Evolutionary conservation across 2,797 vertebrate genomes (phyloP).

Genomic region (Intellagama lesueurii): DNA sequence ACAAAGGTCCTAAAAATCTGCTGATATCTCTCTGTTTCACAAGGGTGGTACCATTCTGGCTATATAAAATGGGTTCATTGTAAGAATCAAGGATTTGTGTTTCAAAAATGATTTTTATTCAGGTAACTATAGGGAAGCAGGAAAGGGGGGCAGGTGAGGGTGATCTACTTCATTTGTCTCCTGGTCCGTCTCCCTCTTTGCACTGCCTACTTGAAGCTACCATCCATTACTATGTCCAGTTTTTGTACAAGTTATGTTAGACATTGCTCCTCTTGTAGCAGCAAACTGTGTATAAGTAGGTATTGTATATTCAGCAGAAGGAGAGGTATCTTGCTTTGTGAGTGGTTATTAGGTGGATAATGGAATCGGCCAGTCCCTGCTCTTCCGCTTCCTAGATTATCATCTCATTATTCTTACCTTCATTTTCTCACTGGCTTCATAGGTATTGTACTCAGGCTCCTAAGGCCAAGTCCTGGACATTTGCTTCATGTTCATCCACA

Average conservation of each 20-base stretch:
- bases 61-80: neutral
- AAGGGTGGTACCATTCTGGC: neutral
- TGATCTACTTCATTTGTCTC: neutral
- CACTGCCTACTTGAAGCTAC: neutral
- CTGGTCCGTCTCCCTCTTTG: neutral
- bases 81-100: neutral
- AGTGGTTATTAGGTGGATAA: neutral
- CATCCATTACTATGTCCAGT: neutral
- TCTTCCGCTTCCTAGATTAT: neutral
- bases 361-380: neutral
- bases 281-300: neutral
- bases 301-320: neutral
- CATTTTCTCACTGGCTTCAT: neutral
- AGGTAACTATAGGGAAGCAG: neutral
- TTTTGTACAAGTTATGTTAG: neutral
- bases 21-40: neutral
- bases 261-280: neutral
- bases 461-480: neutral
- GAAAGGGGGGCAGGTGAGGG: neutral
- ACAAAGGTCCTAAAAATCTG: neutral
- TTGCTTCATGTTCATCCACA: neutral
- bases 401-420: neutral
- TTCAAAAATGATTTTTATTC: neutral
- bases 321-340: neutral
- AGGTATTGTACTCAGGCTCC: neutral